phyloP scores from a whole-genome alignment of 2,113 vertebrate genomes.

The Leptocoma aspasia region DNA sequence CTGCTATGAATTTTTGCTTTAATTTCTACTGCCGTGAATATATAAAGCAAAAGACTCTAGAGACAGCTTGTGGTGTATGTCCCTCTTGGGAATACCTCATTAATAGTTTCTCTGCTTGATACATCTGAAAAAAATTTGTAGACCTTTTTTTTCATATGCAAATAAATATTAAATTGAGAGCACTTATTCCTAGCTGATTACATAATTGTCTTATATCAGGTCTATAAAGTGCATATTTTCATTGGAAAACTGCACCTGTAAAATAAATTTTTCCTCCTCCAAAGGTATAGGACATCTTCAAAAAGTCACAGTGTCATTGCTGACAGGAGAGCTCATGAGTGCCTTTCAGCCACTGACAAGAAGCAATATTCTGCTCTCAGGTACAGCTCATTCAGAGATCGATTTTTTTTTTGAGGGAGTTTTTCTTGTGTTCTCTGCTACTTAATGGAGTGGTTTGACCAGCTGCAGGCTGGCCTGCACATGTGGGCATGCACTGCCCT shows the following conservation, averaged over 20 bases:
- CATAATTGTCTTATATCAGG: neutral
- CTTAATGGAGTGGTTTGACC: neutral
- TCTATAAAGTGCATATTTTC: neutral
- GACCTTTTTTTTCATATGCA: neutral
- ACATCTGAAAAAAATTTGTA: neutral
- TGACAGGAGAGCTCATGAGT: neutral
- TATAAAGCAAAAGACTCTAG: neutral
- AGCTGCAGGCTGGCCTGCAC: neutral
- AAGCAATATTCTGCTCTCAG: neutral
- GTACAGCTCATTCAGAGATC: neutral
- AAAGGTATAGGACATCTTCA: neutral
- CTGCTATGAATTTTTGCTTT: neutral
- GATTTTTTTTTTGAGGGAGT: neutral
- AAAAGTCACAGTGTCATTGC: neutral
- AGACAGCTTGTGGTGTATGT: neutral
- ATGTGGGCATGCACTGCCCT: rapidly evolving
- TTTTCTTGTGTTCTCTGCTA: neutral
- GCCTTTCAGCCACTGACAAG: neutral
- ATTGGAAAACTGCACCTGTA: neutral
- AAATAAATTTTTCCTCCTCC: neutral
- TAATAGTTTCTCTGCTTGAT: neutral
- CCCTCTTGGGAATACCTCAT: neutral
- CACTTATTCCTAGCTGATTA: neutral
- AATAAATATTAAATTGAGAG: neutral
- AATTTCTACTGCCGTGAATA: neutral